Conservation (phyloP, 2,113 vertebrate species). For the Oostethus manadensis region DNA sequence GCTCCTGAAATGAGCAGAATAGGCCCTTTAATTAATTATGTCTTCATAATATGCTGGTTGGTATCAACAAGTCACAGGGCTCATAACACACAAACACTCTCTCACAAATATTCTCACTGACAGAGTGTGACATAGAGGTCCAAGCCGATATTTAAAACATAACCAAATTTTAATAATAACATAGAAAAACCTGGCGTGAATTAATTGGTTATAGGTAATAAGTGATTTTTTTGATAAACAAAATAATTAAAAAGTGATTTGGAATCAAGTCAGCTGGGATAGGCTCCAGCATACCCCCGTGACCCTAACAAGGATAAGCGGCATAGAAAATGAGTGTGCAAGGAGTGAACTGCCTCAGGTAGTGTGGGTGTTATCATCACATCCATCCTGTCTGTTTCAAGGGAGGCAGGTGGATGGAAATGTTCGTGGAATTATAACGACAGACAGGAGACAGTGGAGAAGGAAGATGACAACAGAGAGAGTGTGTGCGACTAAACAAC, state of each 20-base stretch:
- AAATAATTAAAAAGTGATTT: neutral
- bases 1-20: no score
- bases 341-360: slow-evolving; percentile 21
- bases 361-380: slow-evolving; percentile 27
- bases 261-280: no score
- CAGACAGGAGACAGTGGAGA: slow-evolving; percentile 1
- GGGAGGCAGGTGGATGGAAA: slow-evolving; percentile 16
- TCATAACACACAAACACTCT: neutral
- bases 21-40: no score
- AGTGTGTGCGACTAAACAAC: neutral
- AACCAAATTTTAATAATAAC: no score
- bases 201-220: no score
- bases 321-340: no score
- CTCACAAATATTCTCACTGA: neutral
- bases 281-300: no score
- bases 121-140: neutral
- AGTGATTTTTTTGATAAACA: no score
- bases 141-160: no score
- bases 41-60: no score
- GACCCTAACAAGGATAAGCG: no score
- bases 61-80: neutral
- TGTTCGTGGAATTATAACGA: slow-evolving; percentile 5
- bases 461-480: slow-evolving; percentile 1
- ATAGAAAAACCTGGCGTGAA: no score
- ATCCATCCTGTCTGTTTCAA: slow-evolving; percentile 30